phyloP scores from a whole-genome alignment of 2,888 invertebrate species.

The Chaetogeoica ovagalla region DNA sequence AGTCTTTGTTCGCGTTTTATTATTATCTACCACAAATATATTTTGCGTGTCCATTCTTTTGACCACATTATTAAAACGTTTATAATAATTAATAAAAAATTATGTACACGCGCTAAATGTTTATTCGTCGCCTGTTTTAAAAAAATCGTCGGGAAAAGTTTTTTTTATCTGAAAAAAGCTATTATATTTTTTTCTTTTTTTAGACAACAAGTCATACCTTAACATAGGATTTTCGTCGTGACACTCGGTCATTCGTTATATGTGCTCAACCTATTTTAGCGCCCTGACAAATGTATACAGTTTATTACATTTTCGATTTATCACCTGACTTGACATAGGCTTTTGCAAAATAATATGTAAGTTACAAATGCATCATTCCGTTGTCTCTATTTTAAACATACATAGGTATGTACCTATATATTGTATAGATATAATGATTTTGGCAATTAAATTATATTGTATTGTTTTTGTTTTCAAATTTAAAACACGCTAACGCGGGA shows the following conservation, averaged over 20 bases:
- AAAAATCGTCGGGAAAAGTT: no score
- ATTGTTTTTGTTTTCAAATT: background rate
- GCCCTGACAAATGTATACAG: background rate
- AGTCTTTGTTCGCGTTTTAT: no score
- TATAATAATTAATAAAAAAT: no score
- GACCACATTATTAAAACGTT: no score
- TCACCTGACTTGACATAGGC: background rate
- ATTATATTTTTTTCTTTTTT: background rate
- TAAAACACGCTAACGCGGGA: background rate
- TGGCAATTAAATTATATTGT: background rate
- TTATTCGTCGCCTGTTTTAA: no score
- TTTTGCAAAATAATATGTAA: background rate
- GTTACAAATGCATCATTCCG: background rate
- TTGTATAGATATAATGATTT: background rate
- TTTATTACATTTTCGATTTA: conserved; percentile 8
- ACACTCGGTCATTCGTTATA: background rate
- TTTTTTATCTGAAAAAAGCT: background rate
- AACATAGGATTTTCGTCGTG: background rate
- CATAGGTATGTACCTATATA: no score
- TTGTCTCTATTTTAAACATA: background rate
- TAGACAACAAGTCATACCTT: background rate
- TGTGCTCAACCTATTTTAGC: background rate
- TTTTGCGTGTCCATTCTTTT: no score
- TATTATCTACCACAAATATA: no score
- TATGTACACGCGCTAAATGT: no score